phyloP scores from a whole-genome alignment of 64 coral and sea anemone genomes.

The Stichodactyla helianthus region DNA sequence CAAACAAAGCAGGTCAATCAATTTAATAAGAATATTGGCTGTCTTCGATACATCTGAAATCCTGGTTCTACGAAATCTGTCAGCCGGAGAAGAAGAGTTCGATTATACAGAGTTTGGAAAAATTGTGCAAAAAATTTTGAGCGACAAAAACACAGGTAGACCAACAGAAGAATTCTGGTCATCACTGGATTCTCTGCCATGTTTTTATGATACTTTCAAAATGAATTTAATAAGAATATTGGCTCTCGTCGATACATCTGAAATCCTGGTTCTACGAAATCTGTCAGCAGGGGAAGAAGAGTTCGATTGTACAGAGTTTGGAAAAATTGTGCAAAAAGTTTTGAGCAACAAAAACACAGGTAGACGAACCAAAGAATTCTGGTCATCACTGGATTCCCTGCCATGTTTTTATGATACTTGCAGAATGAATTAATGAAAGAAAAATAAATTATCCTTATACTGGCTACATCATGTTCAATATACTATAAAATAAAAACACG shows the following conservation, averaged over 20 bases:
- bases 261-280: background rate
- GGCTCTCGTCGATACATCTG: background rate
- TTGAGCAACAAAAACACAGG: too few relatives aligned
- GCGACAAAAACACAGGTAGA: background rate
- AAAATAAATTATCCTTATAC: too few relatives aligned
- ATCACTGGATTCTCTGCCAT: background rate
- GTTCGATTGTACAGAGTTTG: too few relatives aligned
- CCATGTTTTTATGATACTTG: background rate
- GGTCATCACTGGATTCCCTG: background rate
- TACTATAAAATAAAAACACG: too few relatives aligned
- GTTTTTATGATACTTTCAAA: background rate
- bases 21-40: background rate
- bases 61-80: background rate
- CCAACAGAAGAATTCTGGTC: background rate
- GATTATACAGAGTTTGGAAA: background rate
- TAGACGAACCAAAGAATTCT: background rate
- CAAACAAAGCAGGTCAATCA: background rate
- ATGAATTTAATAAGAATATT: background rate
- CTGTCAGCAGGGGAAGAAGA: background rate
- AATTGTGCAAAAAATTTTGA: background rate
- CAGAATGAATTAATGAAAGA: background rate
- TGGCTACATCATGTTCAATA: too few relatives aligned
- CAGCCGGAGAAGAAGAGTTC: background rate
- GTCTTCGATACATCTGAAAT: too few relatives aligned
- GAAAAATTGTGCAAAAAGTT: too few relatives aligned